Evolutionary conservation across 2,113 vertebrate species (phyloP), one percentile per base, ranked within the genome.

Genomic region (Cardinalis cardinalis): DNA sequence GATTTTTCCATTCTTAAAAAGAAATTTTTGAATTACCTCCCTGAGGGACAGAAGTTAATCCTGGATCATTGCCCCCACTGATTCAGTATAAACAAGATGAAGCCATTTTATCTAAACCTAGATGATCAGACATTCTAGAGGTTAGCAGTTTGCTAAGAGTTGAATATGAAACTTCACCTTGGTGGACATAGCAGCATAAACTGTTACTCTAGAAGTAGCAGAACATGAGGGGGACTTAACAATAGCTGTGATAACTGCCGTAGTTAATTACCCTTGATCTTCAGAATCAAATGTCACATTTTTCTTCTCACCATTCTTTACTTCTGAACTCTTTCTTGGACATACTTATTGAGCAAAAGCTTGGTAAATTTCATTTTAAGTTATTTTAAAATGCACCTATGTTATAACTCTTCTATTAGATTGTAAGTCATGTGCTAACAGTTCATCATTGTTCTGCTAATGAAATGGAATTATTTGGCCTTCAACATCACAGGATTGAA

Each of bases 401-500:
- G 17, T 77, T 76, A 34, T 59, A 86, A 56, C 84, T 90, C 11
- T 84, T 87, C 91, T 53, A 63, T 46, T 46, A 9, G 29, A 51
- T 58, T 66, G 23, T 71, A 48, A 32, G 14, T 41, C 59, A 41
- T 61, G 23, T 87, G 59, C 88, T 81, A 88, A 48, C 44, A 79
- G 44, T 19, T 17, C 28, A 34, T 85, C 61, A 74, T 91, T 88
- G 40, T 51, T 89, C 24, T 85, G 41, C 58, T 87, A 65, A 90
- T 79, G 68, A 96, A 78, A 88, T 46, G 56, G 38, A 87, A 95
- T 80, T 87, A 49, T 92, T 87, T 94, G 64, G 25, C 69, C 44
- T 86, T 92, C 73, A 87, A 0, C 87, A 52, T 94, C 87, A 76
- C 51, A 68, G 70, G 75, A 75, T 16, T 91, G 88, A 82, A 70